These are phyloP conservation scores for Chrysocyon brachyurus DNA, from an alignment of 2,797 vertebrate species.

Conservation along the genomic window DNA sequence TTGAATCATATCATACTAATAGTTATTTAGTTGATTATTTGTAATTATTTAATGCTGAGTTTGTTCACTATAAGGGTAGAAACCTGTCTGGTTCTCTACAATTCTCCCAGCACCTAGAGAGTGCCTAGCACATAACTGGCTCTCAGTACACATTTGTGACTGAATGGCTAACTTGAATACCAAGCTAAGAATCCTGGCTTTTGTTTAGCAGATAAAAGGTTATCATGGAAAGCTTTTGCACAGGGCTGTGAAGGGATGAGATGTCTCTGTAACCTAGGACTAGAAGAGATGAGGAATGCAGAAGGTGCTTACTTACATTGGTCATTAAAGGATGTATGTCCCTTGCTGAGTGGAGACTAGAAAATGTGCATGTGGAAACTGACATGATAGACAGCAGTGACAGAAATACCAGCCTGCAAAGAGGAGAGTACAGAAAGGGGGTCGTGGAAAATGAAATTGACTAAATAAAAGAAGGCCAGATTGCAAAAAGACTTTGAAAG, in stretches of 20 bases:
- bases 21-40: slow-evolving; percentile 73
- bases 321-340: not conserved
- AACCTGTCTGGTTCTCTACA: slow-evolving; percentile 31
- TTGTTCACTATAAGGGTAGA: slow-evolving; percentile 10
- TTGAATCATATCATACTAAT: slow-evolving; percentile 71
- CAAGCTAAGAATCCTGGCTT: slow-evolving; percentile 12
- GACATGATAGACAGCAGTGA: not conserved
- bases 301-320: not conserved
- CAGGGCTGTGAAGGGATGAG: not conserved
- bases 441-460: not conserved
- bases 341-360: not conserved
- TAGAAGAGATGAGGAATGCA: not conserved
- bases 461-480: not conserved
- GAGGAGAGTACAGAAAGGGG: not conserved
- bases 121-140: not conserved
- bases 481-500: slow-evolving; percentile 52
- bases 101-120: not conserved
- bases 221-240: not conserved
- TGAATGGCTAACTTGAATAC: not conserved
- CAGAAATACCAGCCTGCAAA: not conserved
- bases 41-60: slow-evolving; percentile 59
- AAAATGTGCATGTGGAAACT: not conserved
- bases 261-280: not conserved
- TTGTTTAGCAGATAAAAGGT: slow-evolving; percentile 41
- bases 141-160: slow-evolving; percentile 14